phyloP scores from a whole-genome alignment of 2,797 vertebrate genomes.

The Uromys caudimaculatus region DNA sequence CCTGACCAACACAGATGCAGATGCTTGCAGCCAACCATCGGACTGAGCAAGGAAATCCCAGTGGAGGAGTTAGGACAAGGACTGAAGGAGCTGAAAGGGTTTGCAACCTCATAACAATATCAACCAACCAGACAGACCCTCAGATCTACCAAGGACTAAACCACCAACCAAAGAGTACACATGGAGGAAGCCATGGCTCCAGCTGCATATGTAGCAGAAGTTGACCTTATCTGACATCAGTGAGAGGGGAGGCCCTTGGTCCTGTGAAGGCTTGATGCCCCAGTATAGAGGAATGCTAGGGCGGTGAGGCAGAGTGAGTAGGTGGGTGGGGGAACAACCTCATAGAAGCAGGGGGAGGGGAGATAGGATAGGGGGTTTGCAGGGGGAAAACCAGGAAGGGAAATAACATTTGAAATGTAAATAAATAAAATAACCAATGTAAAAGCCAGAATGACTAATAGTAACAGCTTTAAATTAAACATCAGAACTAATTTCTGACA shows the following conservation, averaged over 20 bases:
- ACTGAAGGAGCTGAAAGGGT: not conserved
- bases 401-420: not conserved
- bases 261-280: not conserved
- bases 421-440: not conserved
- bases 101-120: not conserved
- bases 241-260: not conserved
- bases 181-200: not conserved
- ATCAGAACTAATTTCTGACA: conserved; percentile 65
- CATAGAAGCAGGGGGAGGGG: not conserved
- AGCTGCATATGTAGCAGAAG: not conserved
- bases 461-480: conserved; percentile 14
- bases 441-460: conserved; percentile 25
- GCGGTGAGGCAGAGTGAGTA: not conserved
- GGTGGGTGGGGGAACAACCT: not conserved
- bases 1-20: not conserved
- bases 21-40: not conserved
- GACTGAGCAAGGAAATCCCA: not conserved
- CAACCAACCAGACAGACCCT: not conserved
- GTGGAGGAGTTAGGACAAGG: not conserved
- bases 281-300: not conserved
- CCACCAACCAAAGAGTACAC: not conserved
- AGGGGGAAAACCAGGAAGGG: not conserved
- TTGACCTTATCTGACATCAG: not conserved
- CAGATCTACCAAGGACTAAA: not conserved
- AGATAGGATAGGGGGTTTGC: not conserved